These are phyloP conservation scores for Diarsia mendica DNA, from an alignment of 2,888 invertebrate species.

Conservation along the genomic window DNA sequence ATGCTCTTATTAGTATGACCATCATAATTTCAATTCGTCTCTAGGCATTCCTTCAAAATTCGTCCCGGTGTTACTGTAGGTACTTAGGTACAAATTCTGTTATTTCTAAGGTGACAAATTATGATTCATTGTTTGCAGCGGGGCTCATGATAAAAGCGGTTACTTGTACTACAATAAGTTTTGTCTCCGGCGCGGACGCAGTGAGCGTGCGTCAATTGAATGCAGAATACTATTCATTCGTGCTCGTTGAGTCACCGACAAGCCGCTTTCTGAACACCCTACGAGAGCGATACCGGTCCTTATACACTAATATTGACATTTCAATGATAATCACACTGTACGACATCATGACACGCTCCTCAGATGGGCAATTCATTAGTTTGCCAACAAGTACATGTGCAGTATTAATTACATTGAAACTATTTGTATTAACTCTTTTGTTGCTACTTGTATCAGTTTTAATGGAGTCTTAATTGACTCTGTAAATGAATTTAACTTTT, in stretches of 20 bases:
- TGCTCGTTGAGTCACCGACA: constrained; percentile 83
- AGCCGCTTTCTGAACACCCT: constrained; percentile 76
- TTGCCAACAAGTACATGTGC: constrained; percentile 13
- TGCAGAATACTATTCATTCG: constrained; percentile 82
- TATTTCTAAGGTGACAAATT: constrained; percentile 68
- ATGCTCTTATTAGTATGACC: constrained; percentile 42
- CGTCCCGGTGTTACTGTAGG: constrained; percentile 55
- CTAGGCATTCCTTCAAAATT: constrained; percentile 55
- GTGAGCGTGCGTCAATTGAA: constrained; percentile 80
- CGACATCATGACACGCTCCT: constrained; percentile 40
- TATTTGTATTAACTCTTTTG: constrained; percentile 18
- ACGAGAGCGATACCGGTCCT: constrained; percentile 66
- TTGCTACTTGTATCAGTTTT: constrained; percentile 6
- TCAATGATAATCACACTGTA: constrained; percentile 57
- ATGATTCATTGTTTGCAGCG: constrained; percentile 76
- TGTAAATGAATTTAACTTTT: constrained; percentile 20
- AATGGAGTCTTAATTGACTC: neutral
- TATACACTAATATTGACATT: constrained; percentile 56
- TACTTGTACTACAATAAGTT: constrained; percentile 73
- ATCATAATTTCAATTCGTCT: constrained; percentile 42
- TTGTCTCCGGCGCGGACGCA: constrained; percentile 73
- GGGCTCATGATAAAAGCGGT: constrained; percentile 72
- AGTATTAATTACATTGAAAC: constrained; percentile 37
- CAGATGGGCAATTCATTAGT: constrained; percentile 48
- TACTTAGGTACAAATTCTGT: constrained; percentile 55